A percentile compares a stretch with the other conserved stretches of the same genome.
Evolutionary conservation across 2,888 invertebrate genomes (phyloP).

Genomic region (Eilema griseolum): DNA sequence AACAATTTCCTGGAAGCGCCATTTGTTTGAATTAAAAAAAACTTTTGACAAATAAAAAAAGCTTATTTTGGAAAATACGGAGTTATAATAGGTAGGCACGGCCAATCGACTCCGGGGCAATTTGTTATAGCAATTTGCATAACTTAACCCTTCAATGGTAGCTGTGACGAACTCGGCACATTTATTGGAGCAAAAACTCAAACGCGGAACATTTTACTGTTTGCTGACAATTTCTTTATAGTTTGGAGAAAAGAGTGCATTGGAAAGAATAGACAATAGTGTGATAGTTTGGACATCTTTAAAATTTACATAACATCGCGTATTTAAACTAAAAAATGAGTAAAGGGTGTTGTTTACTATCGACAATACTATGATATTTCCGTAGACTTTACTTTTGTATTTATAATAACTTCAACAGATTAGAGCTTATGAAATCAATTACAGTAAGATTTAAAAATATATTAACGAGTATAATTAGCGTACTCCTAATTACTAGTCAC

Average conservation of each 20-base stretch:
- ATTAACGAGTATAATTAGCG: neutral
- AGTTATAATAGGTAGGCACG: slow-evolving; percentile 61
- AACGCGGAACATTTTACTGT: slow-evolving; percentile 62
- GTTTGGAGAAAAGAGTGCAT: slow-evolving; percentile 61
- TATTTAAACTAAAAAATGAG: neutral
- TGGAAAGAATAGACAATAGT: slow-evolving; percentile 47
- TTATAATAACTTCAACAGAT: too few relatives aligned
- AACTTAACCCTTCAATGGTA: slow-evolving; percentile 78
- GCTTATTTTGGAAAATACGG: slow-evolving; percentile 59
- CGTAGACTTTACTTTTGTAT: neutral
- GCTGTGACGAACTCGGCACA: slow-evolving; percentile 62
- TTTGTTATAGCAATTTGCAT: slow-evolving; percentile 82
- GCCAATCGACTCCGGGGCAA: slow-evolving; percentile 60
- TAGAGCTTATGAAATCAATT: neutral
- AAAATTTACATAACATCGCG: slow-evolving; percentile 13
- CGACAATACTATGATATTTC: neutral
- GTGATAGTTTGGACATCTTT: slow-evolving; percentile 28
- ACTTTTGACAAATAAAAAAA: slow-evolving; percentile 52
- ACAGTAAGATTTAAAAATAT: neutral
- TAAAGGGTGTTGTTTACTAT: slow-evolving; percentile 22
- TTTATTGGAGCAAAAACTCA: slow-evolving; percentile 80
- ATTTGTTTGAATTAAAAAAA: slow-evolving; percentile 52
- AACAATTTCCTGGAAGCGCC: slow-evolving; percentile 38
- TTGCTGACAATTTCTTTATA: slow-evolving; percentile 66
- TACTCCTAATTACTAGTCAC: neutral